phyloP scores from a whole-genome alignment of 2,888 invertebrate genomes.

The Copidosoma aretas region DNA sequence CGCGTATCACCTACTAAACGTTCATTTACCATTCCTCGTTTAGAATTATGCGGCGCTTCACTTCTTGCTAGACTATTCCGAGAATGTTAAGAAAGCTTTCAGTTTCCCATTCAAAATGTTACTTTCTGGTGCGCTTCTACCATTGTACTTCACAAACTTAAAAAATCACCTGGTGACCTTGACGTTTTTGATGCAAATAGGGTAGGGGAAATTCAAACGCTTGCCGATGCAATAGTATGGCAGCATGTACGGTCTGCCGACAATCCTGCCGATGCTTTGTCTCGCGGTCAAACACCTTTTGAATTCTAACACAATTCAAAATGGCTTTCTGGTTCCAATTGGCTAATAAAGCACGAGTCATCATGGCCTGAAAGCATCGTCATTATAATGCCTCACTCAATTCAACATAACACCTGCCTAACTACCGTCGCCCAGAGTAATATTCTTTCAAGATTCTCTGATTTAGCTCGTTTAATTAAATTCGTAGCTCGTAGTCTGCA shows the following conservation, averaged over 20 bases:
- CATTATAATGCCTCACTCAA: too few relatives aligned
- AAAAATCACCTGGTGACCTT: too few relatives aligned
- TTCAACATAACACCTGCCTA: not conserved
- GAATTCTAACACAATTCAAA: not conserved
- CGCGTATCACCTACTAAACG: too few relatives aligned
- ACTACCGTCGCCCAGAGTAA: not conserved
- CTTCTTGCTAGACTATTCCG: too few relatives aligned
- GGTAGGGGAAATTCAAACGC: not conserved
- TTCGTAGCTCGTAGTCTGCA: not conserved
- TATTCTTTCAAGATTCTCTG: not conserved
- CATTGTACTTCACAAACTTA: too few relatives aligned
- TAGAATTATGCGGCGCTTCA: too few relatives aligned
- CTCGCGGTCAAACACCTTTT: not conserved
- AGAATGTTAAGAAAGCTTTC: too few relatives aligned
- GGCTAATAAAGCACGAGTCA: not conserved
- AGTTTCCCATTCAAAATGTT: too few relatives aligned
- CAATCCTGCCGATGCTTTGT: slow-evolving; percentile 14
- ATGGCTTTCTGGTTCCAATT: not conserved
- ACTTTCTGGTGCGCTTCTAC: too few relatives aligned
- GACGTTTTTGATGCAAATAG: too few relatives aligned
- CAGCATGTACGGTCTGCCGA: not conserved
- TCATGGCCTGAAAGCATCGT: not conserved
- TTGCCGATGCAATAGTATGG: not conserved
- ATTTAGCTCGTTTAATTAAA: not conserved
- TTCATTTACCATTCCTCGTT: too few relatives aligned